Percentiles rank a stretch among this genome's conserved stretches.
Evolutionary conservation across 2,888 invertebrate species (phyloP).

Genomic region (Thereva nobilitata): DNA sequence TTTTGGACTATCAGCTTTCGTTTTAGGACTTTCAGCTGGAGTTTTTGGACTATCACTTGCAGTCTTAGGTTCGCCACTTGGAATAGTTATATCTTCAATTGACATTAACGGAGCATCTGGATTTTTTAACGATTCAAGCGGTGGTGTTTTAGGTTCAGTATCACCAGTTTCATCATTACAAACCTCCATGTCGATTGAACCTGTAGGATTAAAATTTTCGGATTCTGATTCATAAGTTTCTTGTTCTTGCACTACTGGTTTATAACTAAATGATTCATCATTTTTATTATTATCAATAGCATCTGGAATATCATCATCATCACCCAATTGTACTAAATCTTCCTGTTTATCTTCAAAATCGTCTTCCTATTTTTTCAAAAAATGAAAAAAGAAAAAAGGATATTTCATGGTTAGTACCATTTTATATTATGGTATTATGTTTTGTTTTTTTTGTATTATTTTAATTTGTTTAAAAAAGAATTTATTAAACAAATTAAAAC

Average conservation of each 20-base stretch:
- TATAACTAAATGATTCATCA: not conserved
- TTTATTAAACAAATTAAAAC: not conserved
- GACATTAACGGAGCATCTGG: not conserved
- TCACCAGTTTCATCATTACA: not conserved
- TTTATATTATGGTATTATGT: conserved; percentile 46
- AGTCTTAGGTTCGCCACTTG: too few species aligned
- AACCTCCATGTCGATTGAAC: conserved; percentile 33
- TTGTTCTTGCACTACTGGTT: not conserved
- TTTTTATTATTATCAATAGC: conserved; percentile 48
- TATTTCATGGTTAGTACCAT: conserved; percentile 61
- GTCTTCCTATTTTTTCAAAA: conserved; percentile 59
- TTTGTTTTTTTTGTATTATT: conserved; percentile 24
- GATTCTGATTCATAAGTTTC: conserved; percentile 37
- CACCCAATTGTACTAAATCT: conserved; percentile 58
- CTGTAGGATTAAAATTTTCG: conserved; percentile 28
- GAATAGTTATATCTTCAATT: too few species aligned
- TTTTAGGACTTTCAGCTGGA: too few species aligned
- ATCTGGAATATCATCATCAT: conserved; percentile 55
- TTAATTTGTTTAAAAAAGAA: conserved; percentile 13
- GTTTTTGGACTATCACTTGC: too few species aligned
- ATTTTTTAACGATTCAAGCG: not conserved
- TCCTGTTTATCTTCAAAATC: conserved; percentile 55
- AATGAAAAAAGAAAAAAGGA: conserved; percentile 56
- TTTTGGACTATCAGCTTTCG: not conserved
- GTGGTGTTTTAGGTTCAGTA: not conserved